A percentile compares a stretch with the other conserved stretches of the same genome.
phyloP scores from a whole-genome alignment of 1,140 invertebrate genomes.

The Babylonia areolata region DNA sequence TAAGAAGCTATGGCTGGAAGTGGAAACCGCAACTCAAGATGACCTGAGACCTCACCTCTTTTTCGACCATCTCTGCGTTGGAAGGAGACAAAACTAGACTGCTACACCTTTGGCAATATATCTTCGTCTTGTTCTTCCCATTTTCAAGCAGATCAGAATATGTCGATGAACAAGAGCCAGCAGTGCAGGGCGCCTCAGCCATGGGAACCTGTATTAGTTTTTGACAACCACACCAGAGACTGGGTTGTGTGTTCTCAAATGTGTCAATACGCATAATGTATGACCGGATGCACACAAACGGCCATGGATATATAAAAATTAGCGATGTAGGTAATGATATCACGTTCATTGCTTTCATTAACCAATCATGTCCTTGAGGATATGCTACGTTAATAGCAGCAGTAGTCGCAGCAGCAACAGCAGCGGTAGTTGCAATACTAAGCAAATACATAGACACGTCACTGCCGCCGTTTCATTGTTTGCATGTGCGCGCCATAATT shows the following conservation, averaged over 20 bases:
- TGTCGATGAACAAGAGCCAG: not conserved
- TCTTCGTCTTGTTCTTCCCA: slow-evolving; percentile 62
- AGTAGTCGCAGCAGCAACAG: too few relatives aligned
- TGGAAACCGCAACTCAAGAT: too few relatives aligned
- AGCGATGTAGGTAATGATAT: too few relatives aligned
- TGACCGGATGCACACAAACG: slow-evolving; percentile 5
- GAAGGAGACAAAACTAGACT: slow-evolving; percentile 60
- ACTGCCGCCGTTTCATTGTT: too few relatives aligned
- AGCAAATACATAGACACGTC: too few relatives aligned
- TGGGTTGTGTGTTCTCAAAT: slow-evolving; percentile 29
- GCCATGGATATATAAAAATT: not conserved
- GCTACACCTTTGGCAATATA: slow-evolving; percentile 64
- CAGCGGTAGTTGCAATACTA: too few relatives aligned
- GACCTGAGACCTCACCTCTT: slow-evolving; percentile 62
- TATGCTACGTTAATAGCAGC: too few relatives aligned
- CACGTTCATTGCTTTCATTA: too few relatives aligned
- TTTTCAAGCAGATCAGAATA: slow-evolving; percentile 41
- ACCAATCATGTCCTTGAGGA: too few relatives aligned
- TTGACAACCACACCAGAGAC: not conserved
- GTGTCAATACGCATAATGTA: slow-evolving; percentile 29
- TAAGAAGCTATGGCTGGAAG: too few relatives aligned
- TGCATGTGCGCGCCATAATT: too few relatives aligned
- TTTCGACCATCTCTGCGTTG: slow-evolving; percentile 54
- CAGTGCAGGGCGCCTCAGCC: not conserved
- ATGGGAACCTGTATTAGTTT: not conserved